Base-by-base conservation (phyloP, 2,113 vertebrate species). In the Gadus macrocephalus region DNA sequence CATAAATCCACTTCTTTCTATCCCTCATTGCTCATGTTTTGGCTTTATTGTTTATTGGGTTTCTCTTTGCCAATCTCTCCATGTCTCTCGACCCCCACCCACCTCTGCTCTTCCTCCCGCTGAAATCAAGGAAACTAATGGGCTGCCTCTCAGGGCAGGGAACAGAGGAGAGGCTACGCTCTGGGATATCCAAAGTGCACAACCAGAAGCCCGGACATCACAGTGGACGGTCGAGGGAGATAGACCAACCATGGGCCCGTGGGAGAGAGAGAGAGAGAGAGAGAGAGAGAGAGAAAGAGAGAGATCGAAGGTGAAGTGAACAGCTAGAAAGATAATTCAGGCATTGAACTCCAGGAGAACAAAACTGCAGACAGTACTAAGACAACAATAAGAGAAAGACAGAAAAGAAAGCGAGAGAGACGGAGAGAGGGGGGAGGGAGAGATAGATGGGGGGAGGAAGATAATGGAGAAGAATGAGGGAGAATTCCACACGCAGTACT, bases 121-220 rank as follows among this genome's bases (percentile, higher is more conserved):
- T 69, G 1, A 84, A 85, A 81, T 84, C 83, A 87, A 81, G 85
- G 86, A 90, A 91, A 92, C 84, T 88, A 91, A 91, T 91, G 78
- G 88, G 76, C 75, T 88, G 86, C 85, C 90, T 89, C 85, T 85
- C 81, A 35, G 77, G 73, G 64, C 83, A 89, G 86, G 89, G 88
- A 89, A 69, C 78, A 73, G 82, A 78, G 83, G 75, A 82, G 81
- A 85, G 86, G 85, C 81, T 76, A 66, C 71, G 64, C 67, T 56
- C 56, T 60, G 76, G 89, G 88, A 91, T 91, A 92, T 89, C 86
- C 88, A 91, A 82, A 92, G 91, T 90, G 87, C 89, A 91, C 85
- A 72, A 88, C 82, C 88, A 91, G 86, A 90, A 90, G 88, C 89
- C 76, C 73, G 38, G 85, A 82, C 83, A 87, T 77, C 67, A n/a